Evolutionary conservation across 2,888 invertebrate genomes (phyloP), one percentile per base, ranked within the genome.

Genomic region (Hyposoter didymator): DNA sequence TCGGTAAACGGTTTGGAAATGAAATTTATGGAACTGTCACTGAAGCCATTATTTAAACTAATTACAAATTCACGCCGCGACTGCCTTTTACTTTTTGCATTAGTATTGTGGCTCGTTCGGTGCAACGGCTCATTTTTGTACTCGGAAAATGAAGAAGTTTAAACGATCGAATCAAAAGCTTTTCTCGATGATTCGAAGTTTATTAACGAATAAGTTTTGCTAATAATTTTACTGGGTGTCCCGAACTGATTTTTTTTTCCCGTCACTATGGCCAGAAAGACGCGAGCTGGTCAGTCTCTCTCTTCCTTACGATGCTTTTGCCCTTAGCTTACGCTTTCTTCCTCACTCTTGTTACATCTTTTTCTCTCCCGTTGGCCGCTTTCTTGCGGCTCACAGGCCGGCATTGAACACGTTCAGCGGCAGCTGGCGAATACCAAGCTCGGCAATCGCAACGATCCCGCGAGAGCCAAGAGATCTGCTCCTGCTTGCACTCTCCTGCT

Each of bases 391-490:
- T 90, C 87, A 89, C 90, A 90, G 90, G 88, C 91, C 93, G 92
- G 92, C 93, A 92, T 92, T 91, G 93, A 93, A 93, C 92, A 92
- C 93, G 92, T 92, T 92, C 92, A 93, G 91, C 92, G 93, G 92
- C 93, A 93, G 93, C 93, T 93, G 93, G 93, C 93, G 91, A 93
- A 92, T 92, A 90, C 92, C 92, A 90, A 64, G 90, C 88, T 85
- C 85, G 81, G 78, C 73, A 84, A 84, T 86, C 87, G 81, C 85
- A 76, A 81, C 84, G 82, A 86, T 55, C 45, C 73, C 84, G 78
- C 86, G 81, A 87, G 64, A 82, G 75, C 82, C 72, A 59, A 74
- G 82, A 82, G 70, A 84, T 78, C 74, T 67, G 75, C 81, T 82
- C 47, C 84, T 88, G 80, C 83, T 80, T 73, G 80, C 73, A 74